Base-by-base conservation (phyloP, 1,140 invertebrate species). In the Samia ricini region DNA sequence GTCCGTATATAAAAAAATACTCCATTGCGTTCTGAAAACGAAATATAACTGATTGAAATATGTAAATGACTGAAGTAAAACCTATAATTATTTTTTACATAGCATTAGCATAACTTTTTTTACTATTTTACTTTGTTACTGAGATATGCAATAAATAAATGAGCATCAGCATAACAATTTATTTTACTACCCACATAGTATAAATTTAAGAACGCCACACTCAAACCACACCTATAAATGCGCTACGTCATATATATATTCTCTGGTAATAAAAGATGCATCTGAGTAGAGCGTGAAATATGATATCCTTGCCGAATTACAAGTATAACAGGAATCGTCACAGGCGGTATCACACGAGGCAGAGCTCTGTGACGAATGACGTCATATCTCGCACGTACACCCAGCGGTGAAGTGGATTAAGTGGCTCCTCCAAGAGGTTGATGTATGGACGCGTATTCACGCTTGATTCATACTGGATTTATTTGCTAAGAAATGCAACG, bases 331-430 rank as follows among this genome's bases (percentile, higher is more conserved):
- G 57, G 67, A 76, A 69, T 76, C 73, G 64, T 76, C 73, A 64
- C 33, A 59, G 57, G 26, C 56, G 18, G 56, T 57, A 57, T 36
- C 56, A 29, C 26, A 36, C 21, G 69, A 76, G 77, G 74, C 81
- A 77, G 71, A 72, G 68, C 59, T 69, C 22, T 36, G 63, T 85
- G 82, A 85, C 81, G 72, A 73, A 83, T 80, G 75, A 81, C 74
- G 72, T 81, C 79, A 81, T 83, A 76, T 80, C 72, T 83, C 79
- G 74, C 69, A 79, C 71, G 72, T 77, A 78, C 74, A 78, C 74
- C 80, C 77, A 76, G 66, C 66, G 64, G 65, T 36, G 71, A 71
- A 69, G 79, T 71, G 79, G 81, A 83, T 83, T 83, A 83, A 81
- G 79, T 73, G 74, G 70, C 57, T 74, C 68, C 76, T 36, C 22